These are phyloP conservation scores for Gymnarchus niloticus DNA, from an alignment of 2,113 vertebrate species.

Conservation along the genomic window DNA sequence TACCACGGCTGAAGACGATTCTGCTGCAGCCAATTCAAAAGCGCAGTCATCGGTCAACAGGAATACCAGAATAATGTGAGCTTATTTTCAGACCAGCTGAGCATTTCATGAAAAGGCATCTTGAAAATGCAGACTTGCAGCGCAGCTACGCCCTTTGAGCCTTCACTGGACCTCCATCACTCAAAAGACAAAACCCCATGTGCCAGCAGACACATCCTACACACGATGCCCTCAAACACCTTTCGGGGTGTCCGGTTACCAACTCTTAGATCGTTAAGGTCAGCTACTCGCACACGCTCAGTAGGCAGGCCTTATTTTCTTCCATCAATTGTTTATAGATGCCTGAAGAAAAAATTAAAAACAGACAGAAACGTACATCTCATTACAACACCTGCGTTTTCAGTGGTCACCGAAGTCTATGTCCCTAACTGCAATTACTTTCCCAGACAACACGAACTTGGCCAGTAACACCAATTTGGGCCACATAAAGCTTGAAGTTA, in stretches of 20 bases:
- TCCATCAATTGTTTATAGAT: background rate
- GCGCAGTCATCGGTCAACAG: background rate
- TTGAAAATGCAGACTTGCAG: background rate
- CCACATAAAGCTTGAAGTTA: background rate
- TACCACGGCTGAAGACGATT: too few relatives aligned
- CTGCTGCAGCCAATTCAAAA: too few relatives aligned
- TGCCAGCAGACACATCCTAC: background rate
- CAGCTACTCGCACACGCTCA: too few relatives aligned
- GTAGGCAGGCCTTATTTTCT: background rate
- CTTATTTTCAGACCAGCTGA: slow-evolving; percentile 9
- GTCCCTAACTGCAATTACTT: background rate
- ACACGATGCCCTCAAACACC: background rate
- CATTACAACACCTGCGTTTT: background rate
- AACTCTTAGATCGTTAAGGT: too few relatives aligned
- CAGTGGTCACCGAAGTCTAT: background rate
- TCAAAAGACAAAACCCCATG: background rate
- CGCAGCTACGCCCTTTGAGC: background rate
- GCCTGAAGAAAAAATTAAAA: background rate
- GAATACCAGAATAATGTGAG: background rate
- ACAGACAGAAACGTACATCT: background rate
- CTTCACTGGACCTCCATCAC: background rate
- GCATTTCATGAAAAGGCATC: background rate
- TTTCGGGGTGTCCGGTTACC: background rate
- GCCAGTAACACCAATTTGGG: background rate
- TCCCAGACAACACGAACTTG: background rate